phyloP scores from a whole-genome alignment of 2,888 invertebrate species.

The Tachina lurida region DNA sequence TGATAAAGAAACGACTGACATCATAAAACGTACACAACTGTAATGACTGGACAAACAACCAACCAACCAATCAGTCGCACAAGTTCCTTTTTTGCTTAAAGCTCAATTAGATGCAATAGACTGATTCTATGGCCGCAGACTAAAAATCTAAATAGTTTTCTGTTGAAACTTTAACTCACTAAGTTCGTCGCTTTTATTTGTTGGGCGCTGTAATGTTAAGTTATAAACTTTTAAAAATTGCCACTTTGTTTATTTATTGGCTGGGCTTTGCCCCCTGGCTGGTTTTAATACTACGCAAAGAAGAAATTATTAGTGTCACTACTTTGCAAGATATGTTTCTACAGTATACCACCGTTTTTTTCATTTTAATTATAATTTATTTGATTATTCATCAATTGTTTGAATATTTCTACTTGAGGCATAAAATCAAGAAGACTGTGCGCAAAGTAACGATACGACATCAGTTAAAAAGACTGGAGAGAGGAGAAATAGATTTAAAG shows the following conservation, averaged over 20 bases:
- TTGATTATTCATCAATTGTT: slow-evolving; percentile 46
- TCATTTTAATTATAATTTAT: slow-evolving; percentile 47
- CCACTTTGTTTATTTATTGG: slow-evolving; percentile 52
- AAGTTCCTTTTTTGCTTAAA: neutral
- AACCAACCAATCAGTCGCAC: neutral
- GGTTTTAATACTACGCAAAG: slow-evolving; percentile 19
- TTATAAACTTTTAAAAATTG: slow-evolving; percentile 42
- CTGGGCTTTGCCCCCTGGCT: slow-evolving; percentile 52
- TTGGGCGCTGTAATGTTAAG: slow-evolving; percentile 11
- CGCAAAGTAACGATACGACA: slow-evolving; percentile 40
- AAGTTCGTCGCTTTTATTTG: neutral
- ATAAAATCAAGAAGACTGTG: slow-evolving; percentile 40
- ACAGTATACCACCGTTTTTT: slow-evolving; percentile 27
- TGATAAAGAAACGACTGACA: slow-evolving; percentile 5
- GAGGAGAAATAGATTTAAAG: slow-evolving; percentile 47
- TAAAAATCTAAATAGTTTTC: slow-evolving; percentile 19
- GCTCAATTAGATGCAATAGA: slow-evolving; percentile 10
- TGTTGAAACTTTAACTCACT: neutral
- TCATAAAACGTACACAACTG: neutral
- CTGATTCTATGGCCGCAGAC: neutral
- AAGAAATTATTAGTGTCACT: slow-evolving; percentile 2
- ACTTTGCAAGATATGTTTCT: slow-evolving; percentile 11
- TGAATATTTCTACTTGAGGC: slow-evolving; percentile 52
- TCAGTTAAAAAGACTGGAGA: slow-evolving; percentile 41
- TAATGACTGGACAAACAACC: neutral